Base-by-base conservation (phyloP, 2,113 vertebrate genomes). In the Nerophis lumbriciformis region DNA sequence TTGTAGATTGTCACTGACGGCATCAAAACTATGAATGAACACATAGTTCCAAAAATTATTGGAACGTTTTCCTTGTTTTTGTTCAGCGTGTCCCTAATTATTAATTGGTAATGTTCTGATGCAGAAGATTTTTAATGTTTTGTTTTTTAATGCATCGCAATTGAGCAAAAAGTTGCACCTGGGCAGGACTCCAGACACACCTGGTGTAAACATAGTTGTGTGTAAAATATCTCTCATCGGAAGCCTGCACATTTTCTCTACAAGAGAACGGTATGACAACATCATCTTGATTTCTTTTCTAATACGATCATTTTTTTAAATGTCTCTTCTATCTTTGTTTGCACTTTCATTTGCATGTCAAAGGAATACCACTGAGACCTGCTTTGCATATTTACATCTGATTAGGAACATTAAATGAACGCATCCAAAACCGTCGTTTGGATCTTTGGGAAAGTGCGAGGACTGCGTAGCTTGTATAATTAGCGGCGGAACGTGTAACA, bases 361-460 rank as follows among this genome's bases (percentile, higher is more conserved):
- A 90, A 90, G 87, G 81, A 78, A 77, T 80, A 83, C 88, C 88
- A 87, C 60, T 10, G 84, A 86, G 85, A 74, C 78, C 78, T 84
- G 82, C 86, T 88, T 87, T 89, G 89, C 89, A 90, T 89, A 89
- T 90, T 89, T 89, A 90, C 87, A 90, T 89, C 77, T 88, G 87
- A 89, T 90, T 89, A 88, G 81, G 83, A 87, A 87, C 87, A 87
- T 88, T 87, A 89, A 88, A 90, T 89, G 86, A 88, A 90, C 82
- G 84, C 86, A 87, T 89, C 88, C 89, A 88, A 88, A 89, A 88
- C 72, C 77, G 83, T 86, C 71, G 82, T 87, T 76, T 83, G 80
- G 84, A 79, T 81, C 76, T 80, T 83, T 82, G 73, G 81, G 75
- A 80, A 76, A 78, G 78, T 58, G 74, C 75, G 72, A 82, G 67